Base-by-base conservation (phyloP, 2,888 invertebrate genomes). In the Oscheius sp. region DNA sequence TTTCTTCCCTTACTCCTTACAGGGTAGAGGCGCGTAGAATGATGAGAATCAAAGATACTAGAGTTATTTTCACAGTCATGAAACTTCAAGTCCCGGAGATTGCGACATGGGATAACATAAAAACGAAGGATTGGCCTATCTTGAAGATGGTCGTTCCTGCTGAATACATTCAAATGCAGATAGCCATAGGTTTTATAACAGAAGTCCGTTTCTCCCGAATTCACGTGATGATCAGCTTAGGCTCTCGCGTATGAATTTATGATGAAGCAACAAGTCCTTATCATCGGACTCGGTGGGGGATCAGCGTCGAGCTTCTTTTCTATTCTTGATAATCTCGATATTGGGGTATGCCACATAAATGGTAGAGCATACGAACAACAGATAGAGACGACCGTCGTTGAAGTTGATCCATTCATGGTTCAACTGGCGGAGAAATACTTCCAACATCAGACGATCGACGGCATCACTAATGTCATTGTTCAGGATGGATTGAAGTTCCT, bases 181-280 rank as follows among this genome's bases (percentile, higher is more conserved):
- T 72, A 22, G 72, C 75, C 14, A 45, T 72, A 9, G 72, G 75
- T 22, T 75, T 75, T 50, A 66, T 75, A 24, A 75, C 68, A 57
- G 70, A 71, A 17, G 28, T 9, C 14, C 9, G 26, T 47, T 14
- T 26, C 17, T 28, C 1, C 32, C 3, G 1, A 47, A 20, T 33
- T 5, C n/a, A 32, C n/a, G 2, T 14, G 33, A 32, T n/a, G n/a
- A n/a, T n/a, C n/a, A 28, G 54, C 8, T 51, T 51, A 66, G 41
- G 57, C 41, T 12, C 17, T 57, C n/a, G 24, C 20, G n/a, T 38
- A 41, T n/a, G 38, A 33, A 2, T 22, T 26, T 3, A 4, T 41
- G 9, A 12, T 8, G 12, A 47, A 49, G 14, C 62, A 62, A n/a
- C 44, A 47, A 17, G 49, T 62, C 9, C 47, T 62, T 20, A 28